Conservation (phyloP, 2,113 vertebrate species). For the Cynoglossus semilaevis region DNA sequence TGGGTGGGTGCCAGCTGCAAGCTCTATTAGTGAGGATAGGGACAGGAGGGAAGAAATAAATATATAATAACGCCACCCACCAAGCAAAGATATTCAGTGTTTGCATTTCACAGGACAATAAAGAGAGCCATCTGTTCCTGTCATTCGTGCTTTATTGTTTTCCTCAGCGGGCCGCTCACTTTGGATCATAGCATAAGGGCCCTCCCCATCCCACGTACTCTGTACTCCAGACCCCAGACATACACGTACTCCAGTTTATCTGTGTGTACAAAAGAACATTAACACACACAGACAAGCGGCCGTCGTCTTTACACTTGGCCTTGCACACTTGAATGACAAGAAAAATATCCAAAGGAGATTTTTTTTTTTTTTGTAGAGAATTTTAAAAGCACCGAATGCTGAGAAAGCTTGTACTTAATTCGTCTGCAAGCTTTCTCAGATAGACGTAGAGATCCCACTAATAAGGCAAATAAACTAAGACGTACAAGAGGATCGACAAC, state of each 20-base stretch:
- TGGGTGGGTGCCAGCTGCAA: slow-evolving; percentile 59
- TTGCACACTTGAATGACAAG: slow-evolving; percentile 51
- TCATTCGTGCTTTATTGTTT: slow-evolving; percentile 78
- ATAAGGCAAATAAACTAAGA: too few species aligned
- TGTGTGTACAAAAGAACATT: slow-evolving; percentile 31
- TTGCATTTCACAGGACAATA: slow-evolving; percentile 80
- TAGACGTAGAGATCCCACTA: too few species aligned
- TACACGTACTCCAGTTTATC: slow-evolving; percentile 30
- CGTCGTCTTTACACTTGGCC: slow-evolving; percentile 22
- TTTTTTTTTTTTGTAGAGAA: slow-evolving; percentile 28
- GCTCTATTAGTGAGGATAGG: slow-evolving; percentile 64
- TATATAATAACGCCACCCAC: slow-evolving; percentile 66
- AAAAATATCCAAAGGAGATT: slow-evolving; percentile 22
- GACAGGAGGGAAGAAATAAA: slow-evolving; percentile 71
- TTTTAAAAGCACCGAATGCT: slow-evolving; percentile 25
- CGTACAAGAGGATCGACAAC: too few species aligned
- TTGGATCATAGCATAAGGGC: slow-evolving; percentile 58
- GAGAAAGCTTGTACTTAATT: slow-evolving; percentile 48
- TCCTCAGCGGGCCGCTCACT: slow-evolving; percentile 62
- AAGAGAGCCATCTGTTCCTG: slow-evolving; percentile 79
- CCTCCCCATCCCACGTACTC: slow-evolving; percentile 39
- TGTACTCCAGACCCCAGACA: slow-evolving; percentile 23
- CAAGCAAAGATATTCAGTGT: slow-evolving; percentile 76
- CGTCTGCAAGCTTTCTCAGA: too few species aligned
- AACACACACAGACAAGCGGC: slow-evolving; percentile 17